Conservation (phyloP, 2,797 vertebrate genomes). For the Chelon labrosus region DNA sequence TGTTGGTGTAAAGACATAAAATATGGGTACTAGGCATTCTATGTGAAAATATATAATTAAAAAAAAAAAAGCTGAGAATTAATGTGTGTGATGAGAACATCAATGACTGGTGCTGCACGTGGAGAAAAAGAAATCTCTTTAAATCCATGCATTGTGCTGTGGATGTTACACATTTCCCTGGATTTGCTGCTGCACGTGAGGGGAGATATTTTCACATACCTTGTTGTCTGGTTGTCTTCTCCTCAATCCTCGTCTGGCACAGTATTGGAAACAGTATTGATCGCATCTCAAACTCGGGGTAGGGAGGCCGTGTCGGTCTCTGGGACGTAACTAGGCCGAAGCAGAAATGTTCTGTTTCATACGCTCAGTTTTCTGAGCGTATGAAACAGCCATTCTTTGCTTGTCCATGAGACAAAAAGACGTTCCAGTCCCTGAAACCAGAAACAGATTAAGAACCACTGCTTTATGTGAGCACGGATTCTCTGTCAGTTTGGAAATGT, state of each 20-base stretch:
- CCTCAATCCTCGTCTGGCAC: conserved; percentile 21
- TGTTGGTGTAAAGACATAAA: conserved; percentile 70
- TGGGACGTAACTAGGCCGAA: background rate
- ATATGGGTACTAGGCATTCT: conserved; percentile 54
- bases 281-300: conserved; percentile 43
- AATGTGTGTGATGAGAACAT: conserved; percentile 47
- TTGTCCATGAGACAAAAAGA: conserved; percentile 23
- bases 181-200: conserved; percentile 41
- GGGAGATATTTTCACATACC: conserved; percentile 46
- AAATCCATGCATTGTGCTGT: conserved; percentile 35
- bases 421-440: conserved; percentile 28
- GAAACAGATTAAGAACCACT: conserved; percentile 39
- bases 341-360: conserved; percentile 11
- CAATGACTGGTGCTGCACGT: background rate
- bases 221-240: conserved; percentile 39
- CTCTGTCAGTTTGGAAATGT: conserved; percentile 36
- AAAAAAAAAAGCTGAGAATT: conserved; percentile 44
- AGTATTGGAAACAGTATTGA: conserved; percentile 43
- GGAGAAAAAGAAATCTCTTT: conserved; percentile 3
- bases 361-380: conserved; percentile 34
- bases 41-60: conserved; percentile 71
- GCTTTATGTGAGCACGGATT: conserved; percentile 44
- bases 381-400: conserved; percentile 23
- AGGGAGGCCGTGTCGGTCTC: conserved; percentile 1
- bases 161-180: conserved; percentile 35